Evolutionary conservation across 2,797 vertebrate genomes (phyloP), one percentile per base, ranked within the genome.

Genomic region (Sebastes flavidus): DNA sequence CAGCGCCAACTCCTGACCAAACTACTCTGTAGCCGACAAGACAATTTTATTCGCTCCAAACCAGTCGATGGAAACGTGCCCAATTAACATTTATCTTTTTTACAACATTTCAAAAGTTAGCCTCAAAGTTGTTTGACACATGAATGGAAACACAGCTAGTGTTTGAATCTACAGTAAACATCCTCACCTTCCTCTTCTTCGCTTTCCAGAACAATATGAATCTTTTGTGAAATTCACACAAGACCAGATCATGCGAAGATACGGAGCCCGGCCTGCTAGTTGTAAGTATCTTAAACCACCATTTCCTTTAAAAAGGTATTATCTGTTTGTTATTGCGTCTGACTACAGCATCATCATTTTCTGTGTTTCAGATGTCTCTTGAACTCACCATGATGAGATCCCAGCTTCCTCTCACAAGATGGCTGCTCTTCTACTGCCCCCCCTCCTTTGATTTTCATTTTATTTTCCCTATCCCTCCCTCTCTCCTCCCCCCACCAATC

Each of bases 221-320:
- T 97, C 97, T 87, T 98, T 98, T 96, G 97, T 98, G 96, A 98
- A 98, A 96, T 98, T 98, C 95, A 98, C 97, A 95, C 97, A 98
- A 94, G 97, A 98, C 94, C 97, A 98, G 95, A 98, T 98, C 86
- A 98, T 98, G 97, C 96, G 97, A 95, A 96, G 97, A 95, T 98
- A 97, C 67, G 97, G 97, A 42, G 96, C 97, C 90, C 95, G 97
- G 89, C 96, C 97, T 88, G 96, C 97, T 82, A 98, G 97, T 95
- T 98, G 97, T 98, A 89, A 96, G 97, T 96, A 84, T 81, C n/a
- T 10, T 2, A 16, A 34, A 20, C n/a, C 4, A 14, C 20, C 4
- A 0, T 61, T 65, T 67, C 25, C 3, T 55, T 36, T 22, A 3
- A 8, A 52, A 52, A 6, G 1, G 24, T 42, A 18, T 54, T 4